Percentiles rank a stretch among this genome's conserved stretches.
Evolutionary conservation across 2,797 vertebrate species (phyloP).

Genomic region (Eospalax fontanierii): DNA sequence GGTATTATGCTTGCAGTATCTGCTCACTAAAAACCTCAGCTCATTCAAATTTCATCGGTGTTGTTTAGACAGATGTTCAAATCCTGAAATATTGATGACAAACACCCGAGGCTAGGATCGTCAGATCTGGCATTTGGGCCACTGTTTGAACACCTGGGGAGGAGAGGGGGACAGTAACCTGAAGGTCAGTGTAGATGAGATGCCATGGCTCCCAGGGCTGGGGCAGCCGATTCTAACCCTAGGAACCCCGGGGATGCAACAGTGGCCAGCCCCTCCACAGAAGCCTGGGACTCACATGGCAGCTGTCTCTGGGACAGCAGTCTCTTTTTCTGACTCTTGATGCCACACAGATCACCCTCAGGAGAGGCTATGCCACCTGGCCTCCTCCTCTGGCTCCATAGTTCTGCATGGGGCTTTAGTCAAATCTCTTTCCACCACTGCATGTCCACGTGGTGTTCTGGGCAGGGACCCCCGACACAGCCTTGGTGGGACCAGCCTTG

Average conservation of each 20-base stretch:
- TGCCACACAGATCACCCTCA: no score
- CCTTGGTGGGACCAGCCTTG: background rate
- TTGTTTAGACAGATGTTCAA: constrained; percentile 84
- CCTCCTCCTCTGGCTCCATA: background rate
- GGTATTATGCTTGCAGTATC: constrained; percentile 22
- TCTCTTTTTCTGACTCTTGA: background rate
- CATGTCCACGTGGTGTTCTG: background rate
- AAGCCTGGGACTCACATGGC: background rate
- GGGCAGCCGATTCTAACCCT: background rate
- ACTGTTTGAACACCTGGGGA: constrained; percentile 72
- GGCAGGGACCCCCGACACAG: background rate
- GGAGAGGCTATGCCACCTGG: background rate
- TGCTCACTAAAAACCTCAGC: constrained; percentile 74
- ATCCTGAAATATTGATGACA: constrained; percentile 85
- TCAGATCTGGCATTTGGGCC: constrained; percentile 52
- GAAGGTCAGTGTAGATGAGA: background rate
- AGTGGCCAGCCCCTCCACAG: background rate
- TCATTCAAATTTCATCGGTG: constrained; percentile 83
- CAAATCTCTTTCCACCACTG: background rate
- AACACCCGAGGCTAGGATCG: constrained; percentile 74
- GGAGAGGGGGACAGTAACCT: background rate
- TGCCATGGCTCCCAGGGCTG: background rate
- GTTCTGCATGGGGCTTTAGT: background rate
- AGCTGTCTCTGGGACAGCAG: background rate
- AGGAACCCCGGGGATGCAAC: accelerated